Base-by-base conservation (phyloP, 2,888 invertebrate species). In the Morpho achilles region DNA sequence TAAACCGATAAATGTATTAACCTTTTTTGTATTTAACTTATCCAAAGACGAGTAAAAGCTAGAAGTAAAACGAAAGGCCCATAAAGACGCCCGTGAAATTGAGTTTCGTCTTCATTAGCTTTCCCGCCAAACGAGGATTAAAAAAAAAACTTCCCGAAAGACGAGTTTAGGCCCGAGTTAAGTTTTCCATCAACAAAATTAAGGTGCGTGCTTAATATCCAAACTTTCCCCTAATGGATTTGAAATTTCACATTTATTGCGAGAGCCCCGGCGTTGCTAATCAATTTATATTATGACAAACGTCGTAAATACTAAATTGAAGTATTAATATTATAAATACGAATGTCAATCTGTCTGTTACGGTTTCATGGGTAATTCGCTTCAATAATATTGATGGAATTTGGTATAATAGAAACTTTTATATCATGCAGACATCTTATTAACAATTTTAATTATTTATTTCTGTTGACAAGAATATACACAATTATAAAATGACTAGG, bases 181-280 rank as follows among this genome's bases (percentile, higher is more conserved):
- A 86, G 84, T 83, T 87, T 84, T 77, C 84, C 87, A 87, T 87
- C 87, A 87, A 82, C 84, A 80, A 84, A 86, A 87, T 87, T 81
- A 86, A 85, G 84, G 83, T 83, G 77, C 82, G 76, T 79, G 77
- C 81, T 82, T 83, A 83, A 84, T 84, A 84, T 82, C 82, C 79
- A 82, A 87, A 86, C 80, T 88, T 86, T 73, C 72, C 69, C 71
- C 69, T 86, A 87, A 87, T 87, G 87, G 87, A 84, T 87, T 87
- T 80, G 77, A 75, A 84, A 88, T 87, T 86, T 83, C 77, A 82
- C 84, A 84, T 85, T 87, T 77, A 84, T 84, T 82, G 80, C 64
- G 66, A 65, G 58, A 60, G 71, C 67, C 68, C 70, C 45, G 16
- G 42, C 47, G 48, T 62, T 64, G 68, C 73, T 79, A 81, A 82